phyloP scores from a whole-genome alignment of 2,797 vertebrate species.

The Sciurus vulgaris region DNA sequence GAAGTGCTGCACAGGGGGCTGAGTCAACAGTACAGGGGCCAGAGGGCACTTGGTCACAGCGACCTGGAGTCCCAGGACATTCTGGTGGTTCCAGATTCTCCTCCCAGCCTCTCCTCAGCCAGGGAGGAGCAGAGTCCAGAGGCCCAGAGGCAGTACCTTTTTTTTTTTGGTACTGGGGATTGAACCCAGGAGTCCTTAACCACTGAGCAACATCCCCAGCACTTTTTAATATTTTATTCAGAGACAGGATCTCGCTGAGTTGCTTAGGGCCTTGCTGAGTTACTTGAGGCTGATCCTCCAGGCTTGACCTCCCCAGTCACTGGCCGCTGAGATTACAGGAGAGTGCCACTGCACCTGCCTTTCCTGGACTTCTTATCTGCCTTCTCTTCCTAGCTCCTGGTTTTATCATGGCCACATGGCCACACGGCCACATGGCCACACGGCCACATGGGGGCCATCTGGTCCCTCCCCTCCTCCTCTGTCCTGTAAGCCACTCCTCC shows the following conservation, averaged over 20 bases:
- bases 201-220: no score
- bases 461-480: neutral
- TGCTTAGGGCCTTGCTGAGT: no score
- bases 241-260: no score
- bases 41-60: neutral
- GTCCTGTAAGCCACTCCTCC: neutral
- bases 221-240: no score
- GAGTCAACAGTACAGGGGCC: conserved; percentile 67
- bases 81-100: neutral
- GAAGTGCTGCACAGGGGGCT: conserved; percentile 51
- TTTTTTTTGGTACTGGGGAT: no score
- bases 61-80: neutral
- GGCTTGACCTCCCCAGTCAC: no score
- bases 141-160: neutral
- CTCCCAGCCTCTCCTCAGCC: neutral
- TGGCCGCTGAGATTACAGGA: no score
- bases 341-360: no score
- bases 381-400: neutral
- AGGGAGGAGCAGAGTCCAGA: neutral
- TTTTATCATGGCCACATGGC: neutral
- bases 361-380: no score
- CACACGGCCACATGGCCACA: neutral
- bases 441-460: neutral
- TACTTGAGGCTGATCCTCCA: no score
- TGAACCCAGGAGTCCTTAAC: no score